Percentiles rank a stretch among this genome's conserved stretches.
Conservation (phyloP, 2,888 invertebrate species). For the Sisyra nigra region DNA sequence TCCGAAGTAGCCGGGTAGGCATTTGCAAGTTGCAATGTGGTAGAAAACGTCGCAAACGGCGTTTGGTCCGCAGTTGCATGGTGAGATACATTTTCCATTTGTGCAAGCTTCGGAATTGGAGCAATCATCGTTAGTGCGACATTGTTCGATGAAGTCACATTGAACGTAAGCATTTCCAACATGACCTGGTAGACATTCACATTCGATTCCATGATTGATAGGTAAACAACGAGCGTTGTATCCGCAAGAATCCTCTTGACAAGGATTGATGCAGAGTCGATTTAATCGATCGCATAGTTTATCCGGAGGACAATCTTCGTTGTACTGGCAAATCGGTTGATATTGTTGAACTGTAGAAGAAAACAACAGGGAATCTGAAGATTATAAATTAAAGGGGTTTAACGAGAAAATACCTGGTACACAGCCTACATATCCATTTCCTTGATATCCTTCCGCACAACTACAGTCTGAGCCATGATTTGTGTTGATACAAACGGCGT, state of each 20-base stretch:
- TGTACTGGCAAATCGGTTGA: constrained; percentile 65
- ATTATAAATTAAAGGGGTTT: not conserved
- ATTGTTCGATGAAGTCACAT: constrained; percentile 48
- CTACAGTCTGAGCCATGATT: constrained; percentile 77
- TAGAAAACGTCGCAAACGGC: constrained; percentile 69
- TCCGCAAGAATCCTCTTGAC: constrained; percentile 63
- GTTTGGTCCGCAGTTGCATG: constrained; percentile 62
- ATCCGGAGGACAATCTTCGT: constrained; percentile 80
- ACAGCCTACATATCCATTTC: constrained; percentile 71
- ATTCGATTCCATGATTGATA: constrained; percentile 58
- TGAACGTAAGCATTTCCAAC: constrained; percentile 62
- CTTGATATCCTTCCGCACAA: constrained; percentile 72
- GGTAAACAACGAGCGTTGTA: constrained; percentile 67
- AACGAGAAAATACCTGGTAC: constrained; percentile 41
- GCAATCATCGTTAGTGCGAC: constrained; percentile 56
- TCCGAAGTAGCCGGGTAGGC: constrained; percentile 65
- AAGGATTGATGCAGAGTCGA: constrained; percentile 69
- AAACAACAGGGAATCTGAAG: not conserved
- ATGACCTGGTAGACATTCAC: constrained; percentile 55
- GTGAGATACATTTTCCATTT: constrained; percentile 58
- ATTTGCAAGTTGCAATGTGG: constrained; percentile 67
- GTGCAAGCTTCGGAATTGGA: constrained; percentile 58
- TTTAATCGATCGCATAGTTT: constrained; percentile 72
- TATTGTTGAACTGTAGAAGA: constrained; percentile 26
- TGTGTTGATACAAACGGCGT: constrained; percentile 75